Percentiles rank a stretch among this genome's conserved stretches.
These are phyloP conservation scores for Rostratula benghalensis DNA, from an alignment of 2,113 vertebrate genomes.

Conservation along the genomic window DNA sequence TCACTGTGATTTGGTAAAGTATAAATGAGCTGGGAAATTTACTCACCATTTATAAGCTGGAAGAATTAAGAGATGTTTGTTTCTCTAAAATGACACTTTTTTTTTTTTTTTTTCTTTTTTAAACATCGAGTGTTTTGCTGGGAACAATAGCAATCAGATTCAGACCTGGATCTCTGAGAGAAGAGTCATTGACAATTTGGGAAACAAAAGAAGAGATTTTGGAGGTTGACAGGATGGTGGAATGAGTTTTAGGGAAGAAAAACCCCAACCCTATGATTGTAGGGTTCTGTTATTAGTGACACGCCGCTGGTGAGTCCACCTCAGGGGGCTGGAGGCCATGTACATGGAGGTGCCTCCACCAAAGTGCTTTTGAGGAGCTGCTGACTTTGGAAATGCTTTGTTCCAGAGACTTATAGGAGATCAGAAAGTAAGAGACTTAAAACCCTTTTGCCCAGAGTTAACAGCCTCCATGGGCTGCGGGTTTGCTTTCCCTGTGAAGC, in stretches of 20 bases:
- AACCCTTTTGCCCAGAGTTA: not conserved
- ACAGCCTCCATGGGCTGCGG: not conserved
- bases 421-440: not conserved
- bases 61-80: not conserved
- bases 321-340: rapidly evolving
- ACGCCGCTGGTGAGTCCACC: too few species aligned
- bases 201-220: not conserved
- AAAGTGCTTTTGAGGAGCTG: not conserved
- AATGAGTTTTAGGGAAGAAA: not conserved
- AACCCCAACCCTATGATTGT: not conserved
- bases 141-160: not conserved
- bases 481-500: not conserved
- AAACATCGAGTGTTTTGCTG: not conserved
- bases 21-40: not conserved
- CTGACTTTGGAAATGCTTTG: not conserved
- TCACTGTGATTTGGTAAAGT: not conserved
- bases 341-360: not conserved
- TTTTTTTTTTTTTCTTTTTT: not conserved
- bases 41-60: not conserved
- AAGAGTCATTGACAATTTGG: not conserved
- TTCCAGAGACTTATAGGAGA: not conserved
- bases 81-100: not conserved
- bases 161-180: not conserved
- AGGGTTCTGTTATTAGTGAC: not conserved
- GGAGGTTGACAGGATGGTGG: not conserved